Base-by-base conservation (phyloP, 2,888 invertebrate species). In the Apomyelois bistriatella region DNA sequence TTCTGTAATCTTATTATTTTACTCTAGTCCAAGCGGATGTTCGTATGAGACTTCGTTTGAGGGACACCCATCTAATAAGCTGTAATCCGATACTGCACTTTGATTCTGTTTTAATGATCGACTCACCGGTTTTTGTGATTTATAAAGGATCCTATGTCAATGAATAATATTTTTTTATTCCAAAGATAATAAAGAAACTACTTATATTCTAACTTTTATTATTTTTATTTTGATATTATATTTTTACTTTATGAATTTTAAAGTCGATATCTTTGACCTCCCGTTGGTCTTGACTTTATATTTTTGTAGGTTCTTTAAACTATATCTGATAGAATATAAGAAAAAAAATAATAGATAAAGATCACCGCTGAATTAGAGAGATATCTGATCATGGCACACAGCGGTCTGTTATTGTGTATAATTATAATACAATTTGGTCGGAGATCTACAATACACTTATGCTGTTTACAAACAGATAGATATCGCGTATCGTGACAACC, bases 391-490 rank as follows among this genome's bases (percentile, higher is more conserved):
- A 28, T 13, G 48, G 6, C 1, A 15, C 7, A 38, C 8, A 10
- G 8, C 35, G 35, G 9, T 32, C 47, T 36, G 16, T 35, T 32
- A 22, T 15, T 13, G 28, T 53, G 36, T 46, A 30, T 40, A 16
- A 51, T 53, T 53, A 52, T 52, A 53, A 43, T 53, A 57, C 38
- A 52, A 46, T 43, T 47, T 47, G 49, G 54, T 52, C 48, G 56
- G 40, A 52, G 48, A 53, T 47, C 52, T 55, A 57, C 61, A 63
- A 9, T 71, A 68, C 69, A 82, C 68, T 32, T 9, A 9, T 1
- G 64, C 67, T 85, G 82, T 88, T 85, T 85, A 86, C 79, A 79
- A 69, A 75, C 70, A 68, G 64, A 53, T 57, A 69, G 79, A 82
- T 82, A 82, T 81, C 83, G 65, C 52, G 48, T 56, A 81, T 81